Base-by-base conservation (phyloP, 2,888 invertebrate genomes). In the Thelaira solivaga region DNA sequence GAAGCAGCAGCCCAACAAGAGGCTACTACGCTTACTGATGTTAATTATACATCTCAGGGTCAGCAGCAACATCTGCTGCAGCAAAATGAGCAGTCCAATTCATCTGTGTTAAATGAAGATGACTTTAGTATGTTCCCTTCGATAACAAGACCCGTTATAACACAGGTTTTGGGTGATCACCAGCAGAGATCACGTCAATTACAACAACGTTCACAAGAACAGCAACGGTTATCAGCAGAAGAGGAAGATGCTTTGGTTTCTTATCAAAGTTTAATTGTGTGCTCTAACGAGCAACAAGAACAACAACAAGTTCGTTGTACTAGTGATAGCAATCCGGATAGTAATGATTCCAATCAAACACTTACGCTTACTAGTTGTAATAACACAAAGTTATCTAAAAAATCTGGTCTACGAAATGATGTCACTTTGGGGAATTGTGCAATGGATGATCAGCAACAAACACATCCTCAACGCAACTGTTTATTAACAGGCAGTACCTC, bases 391-490 rank as follows among this genome's bases (percentile, higher is more conserved):
- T 59, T 74, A 18, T 24, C 53, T 81, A 84, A 83, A 80, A 85
- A 84, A 80, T 82, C 85, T 83, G 84, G 85, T 82, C 83, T 86
- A 82, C 86, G 86, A 82, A 87, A 85, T 82, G 88, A 88, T 84
- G 87, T 88, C 67, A 82, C 86, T 81, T 87, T 88, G 86, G 86
- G 84, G 80, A 86, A 87, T 83, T 88, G 88, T 88, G 87, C 88
- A 85, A 87, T 88, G 83, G 85, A 85, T 77, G 85, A 83, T 65
- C 82, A 81, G 39, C 71, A 71, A 53, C 76, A 53, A 39, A 57
- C 55, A 53, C 78, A 64, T 55, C 55, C 69, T 10, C 78, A 77
- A 24, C 77, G 74, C 43, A 51, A 43, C 61, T 71, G 62, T 62
- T 55, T 69, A 68, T 68, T 73, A 59, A 76, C 71, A 41, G 74